These are phyloP conservation scores for Pipistrellus kuhlii DNA, from an alignment of 2,797 vertebrate species.

Conservation along the genomic window DNA sequence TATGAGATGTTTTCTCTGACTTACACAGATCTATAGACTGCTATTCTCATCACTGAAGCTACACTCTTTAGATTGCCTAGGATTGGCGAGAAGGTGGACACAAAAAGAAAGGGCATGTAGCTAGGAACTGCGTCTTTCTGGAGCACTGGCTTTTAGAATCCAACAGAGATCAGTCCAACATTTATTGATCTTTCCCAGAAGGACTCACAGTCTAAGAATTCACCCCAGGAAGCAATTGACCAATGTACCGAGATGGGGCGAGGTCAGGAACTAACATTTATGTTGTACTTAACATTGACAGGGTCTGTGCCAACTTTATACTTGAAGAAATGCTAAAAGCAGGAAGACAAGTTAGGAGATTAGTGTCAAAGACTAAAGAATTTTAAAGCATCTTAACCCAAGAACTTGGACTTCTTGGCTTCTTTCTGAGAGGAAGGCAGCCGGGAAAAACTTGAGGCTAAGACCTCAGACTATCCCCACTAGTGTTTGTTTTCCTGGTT, in stretches of 20 bases:
- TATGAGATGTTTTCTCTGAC: neutral
- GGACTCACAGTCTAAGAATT: neutral
- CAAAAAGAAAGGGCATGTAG: neutral
- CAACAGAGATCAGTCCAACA: neutral
- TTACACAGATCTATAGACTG: neutral
- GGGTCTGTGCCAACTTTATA: neutral
- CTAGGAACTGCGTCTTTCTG: neutral
- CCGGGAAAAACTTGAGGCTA: neutral
- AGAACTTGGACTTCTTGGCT: neutral
- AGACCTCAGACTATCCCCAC: neutral
- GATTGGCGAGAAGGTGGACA: neutral
- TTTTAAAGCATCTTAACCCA: neutral
- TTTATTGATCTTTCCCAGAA: neutral
- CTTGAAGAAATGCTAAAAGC: neutral
- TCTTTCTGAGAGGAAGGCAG: neutral
- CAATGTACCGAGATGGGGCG: neutral
- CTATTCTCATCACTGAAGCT: neutral
- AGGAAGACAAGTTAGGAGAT: neutral
- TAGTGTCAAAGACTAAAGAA: neutral
- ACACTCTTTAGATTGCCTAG: neutral
- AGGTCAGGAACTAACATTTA: neutral
- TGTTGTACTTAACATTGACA: neutral
- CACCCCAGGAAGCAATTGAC: neutral
- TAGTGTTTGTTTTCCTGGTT: neutral
- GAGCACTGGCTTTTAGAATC: neutral